A percentile compares a stretch with the other conserved stretches of the same genome.
phyloP scores from a whole-genome alignment of 2,888 invertebrate genomes.

The Theretra japonica region DNA sequence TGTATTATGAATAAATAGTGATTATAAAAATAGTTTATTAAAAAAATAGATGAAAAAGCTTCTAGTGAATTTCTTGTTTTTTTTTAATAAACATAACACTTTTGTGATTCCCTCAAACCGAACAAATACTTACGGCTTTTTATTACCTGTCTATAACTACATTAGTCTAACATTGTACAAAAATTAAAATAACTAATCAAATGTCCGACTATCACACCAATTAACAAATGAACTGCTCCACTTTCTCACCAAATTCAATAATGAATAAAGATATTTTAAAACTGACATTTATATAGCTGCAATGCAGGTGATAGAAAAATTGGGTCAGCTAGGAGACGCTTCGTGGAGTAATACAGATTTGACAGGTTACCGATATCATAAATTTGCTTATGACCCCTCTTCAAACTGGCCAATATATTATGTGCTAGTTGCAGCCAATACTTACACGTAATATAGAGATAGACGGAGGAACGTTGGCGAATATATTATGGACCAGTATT shows the following conservation, averaged over 20 bases:
- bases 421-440: background rate
- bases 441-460: no score
- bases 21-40: no score
- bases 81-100: no score
- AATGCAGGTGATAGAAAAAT: conserved; percentile 76
- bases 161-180: no score
- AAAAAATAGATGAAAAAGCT: no score
- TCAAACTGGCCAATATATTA: background rate
- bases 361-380: conserved; percentile 53
- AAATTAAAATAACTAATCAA: background rate
- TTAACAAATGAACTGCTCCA: background rate
- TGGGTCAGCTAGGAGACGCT: conserved; percentile 63
- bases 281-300: conserved; percentile 53
- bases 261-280: background rate
- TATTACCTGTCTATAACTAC: no score
- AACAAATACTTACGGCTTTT: no score
- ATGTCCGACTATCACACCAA: background rate
- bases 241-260: background rate
- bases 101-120: no score
- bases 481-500: no score
- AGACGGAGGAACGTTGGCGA: no score
- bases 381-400: background rate
- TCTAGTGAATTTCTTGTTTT: no score
- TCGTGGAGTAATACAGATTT: conserved; percentile 53
- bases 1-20: no score